Base-by-base conservation (phyloP, 2,797 vertebrate genomes). In the Scolopax rusticola region DNA sequence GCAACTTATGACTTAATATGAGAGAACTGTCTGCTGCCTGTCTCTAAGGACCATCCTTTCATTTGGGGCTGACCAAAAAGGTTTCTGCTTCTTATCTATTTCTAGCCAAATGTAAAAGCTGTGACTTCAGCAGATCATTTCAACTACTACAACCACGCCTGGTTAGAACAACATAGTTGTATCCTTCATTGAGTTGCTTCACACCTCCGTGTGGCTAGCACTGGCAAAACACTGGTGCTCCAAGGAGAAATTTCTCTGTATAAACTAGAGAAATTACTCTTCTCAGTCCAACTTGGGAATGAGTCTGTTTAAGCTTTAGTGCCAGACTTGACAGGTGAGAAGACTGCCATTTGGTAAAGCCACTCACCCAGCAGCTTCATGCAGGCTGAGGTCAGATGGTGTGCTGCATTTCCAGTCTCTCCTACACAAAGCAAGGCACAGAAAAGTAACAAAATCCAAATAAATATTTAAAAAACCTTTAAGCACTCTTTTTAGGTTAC, bases 131-230 rank as follows among this genome's bases (percentile, higher is more conserved):
- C 73, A 94, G 15, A 93, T 12, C 40, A 28, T 51, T 63, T 61
- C 48, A 54, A 28, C 32, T 30, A 40, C 10, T 77, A 47, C 24
- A 71, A 12, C 8, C 3, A 1, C 0, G 0, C 23, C 41, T n/a
- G 15, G 63, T 89, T 7, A 28, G 74, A 92, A 33, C 45, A 63
- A 16, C 25, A 24, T 0, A 2, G 38, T 24, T 0, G 0, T 4
- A 28, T 14, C 67, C 51, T 68, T 68, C 60, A 7, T 1, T 19
- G 47, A 19, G 59, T 45, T 3, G 1, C 38, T 65, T 40, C 0
- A 0, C 21, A 36, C 30, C 20, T 78, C 15, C 0, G 0, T 10
- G 13, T 0, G 0, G 41, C n/a, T 36, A 36, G 5, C 3, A 77
- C 0, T 0, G 68, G 40, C 14, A 50, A 27, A 79, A 59, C n/a